Base-by-base conservation (phyloP, 2,888 invertebrate species). In the Hypselothyrea guttata region DNA sequence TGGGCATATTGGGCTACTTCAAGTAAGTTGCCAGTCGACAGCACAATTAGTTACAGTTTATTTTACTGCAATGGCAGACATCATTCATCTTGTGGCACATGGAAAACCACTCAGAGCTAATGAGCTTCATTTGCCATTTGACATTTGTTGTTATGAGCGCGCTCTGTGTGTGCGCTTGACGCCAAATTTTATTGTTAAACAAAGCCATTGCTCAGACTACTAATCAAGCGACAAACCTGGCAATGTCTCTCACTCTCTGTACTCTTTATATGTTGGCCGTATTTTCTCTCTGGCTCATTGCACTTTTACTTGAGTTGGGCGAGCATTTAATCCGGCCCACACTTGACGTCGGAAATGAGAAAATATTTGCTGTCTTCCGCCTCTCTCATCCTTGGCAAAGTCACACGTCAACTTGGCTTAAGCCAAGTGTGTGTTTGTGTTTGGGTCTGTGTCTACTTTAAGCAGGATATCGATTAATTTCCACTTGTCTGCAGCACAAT, bases 1-100 rank as follows among this genome's bases (percentile, higher is more conserved):
- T 98, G 63, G 93, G 92, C 71, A 95, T 98, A 75, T 93, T 97
- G 71, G 92, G 93, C 79, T 95, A 95, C 90, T 97, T 97, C 92
- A 95, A 94, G 97, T 97, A 91, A 94, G 94, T 92, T 16, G n/a
- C n/a, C n/a, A n/a, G n/a, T n/a, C n/a, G n/a, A n/a, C 7, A 27
- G 28, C 40, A 44, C 33, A 49, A 60, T 47, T 44, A 57, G 30
- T 8, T 41, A 48, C 11, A 35, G 11, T 18, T 11, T 22, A 42
- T 4, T 18, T 30, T 34, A 9, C 22, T 41, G 49, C 49, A 52
- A 16, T 27, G 5, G 5, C 22, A 22, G 3, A 22, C 22, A 22
- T 22, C 22, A 22, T 22, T 22, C 22, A 22, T 52, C 22, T 12
- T 28, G 8, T 9, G 33, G 7, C 54, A 56, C 62, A 60, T 41